These are phyloP conservation scores for Busseola fusca DNA, from an alignment of 2,888 invertebrate species.

Conservation along the genomic window DNA sequence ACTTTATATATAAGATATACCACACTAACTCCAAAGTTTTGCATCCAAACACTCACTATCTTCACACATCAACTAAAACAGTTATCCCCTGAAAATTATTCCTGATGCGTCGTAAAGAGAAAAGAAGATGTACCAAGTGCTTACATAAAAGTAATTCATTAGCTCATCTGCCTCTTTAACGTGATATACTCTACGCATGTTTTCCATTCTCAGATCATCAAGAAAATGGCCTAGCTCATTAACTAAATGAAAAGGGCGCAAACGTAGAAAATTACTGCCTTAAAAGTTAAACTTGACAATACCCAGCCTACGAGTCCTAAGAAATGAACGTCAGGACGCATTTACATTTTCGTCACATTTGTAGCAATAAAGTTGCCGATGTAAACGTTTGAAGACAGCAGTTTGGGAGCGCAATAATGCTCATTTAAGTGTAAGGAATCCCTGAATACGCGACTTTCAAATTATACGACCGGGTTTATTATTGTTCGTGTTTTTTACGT, in stretches of 20 bases:
- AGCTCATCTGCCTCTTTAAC: background rate
- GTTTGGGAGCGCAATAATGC: conserved; percentile 78
- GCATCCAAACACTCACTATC: background rate
- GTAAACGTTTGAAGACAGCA: conserved; percentile 77
- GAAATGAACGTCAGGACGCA: conserved; percentile 69
- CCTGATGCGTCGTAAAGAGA: too few species aligned
- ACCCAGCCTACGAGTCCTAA: conserved; percentile 68
- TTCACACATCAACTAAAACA: background rate
- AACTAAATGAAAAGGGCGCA: conserved; percentile 49
- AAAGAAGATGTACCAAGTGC: background rate
- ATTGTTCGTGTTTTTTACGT: conserved; percentile 56
- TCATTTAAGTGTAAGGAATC: conserved; percentile 74
- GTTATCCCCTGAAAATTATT: background rate
- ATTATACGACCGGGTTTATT: conserved; percentile 69
- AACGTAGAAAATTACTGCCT: conserved; percentile 64
- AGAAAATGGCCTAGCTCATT: conserved; percentile 42
- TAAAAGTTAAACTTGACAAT: conserved; percentile 68
- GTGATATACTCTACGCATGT: conserved; percentile 15
- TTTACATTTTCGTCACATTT: conserved; percentile 83
- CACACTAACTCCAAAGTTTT: background rate
- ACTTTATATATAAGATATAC: too few species aligned
- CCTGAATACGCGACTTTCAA: conserved; percentile 70
- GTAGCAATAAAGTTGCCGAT: conserved; percentile 78
- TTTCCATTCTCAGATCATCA: conserved; percentile 32
- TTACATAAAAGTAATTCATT: conserved; percentile 7